phyloP scores from a whole-genome alignment of 1,140 invertebrate species.

The Cyrtorhinus lividipennis region DNA sequence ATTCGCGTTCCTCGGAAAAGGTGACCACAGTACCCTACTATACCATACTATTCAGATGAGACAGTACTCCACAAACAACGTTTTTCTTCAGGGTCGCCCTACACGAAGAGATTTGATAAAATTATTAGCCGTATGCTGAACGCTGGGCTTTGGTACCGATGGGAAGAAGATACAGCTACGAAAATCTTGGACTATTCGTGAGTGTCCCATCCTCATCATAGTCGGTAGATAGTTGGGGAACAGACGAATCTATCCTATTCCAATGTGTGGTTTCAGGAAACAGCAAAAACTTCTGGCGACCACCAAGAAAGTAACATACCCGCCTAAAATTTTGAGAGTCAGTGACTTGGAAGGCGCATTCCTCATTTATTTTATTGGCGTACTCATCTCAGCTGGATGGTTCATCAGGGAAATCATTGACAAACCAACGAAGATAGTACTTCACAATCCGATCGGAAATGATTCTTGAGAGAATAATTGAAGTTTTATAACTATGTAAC shows the following conservation, averaged over 20 bases:
- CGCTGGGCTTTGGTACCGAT: neutral
- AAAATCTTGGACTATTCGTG: neutral
- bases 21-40: no score
- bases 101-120: neutral
- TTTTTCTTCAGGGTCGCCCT: neutral
- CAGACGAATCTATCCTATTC: no score
- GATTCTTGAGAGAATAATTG: no score
- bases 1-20: neutral
- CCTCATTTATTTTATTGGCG: neutral
- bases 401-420: neutral
- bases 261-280: neutral
- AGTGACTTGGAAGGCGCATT: neutral
- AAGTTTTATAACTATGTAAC: no score
- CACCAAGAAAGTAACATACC: neutral
- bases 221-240: no score
- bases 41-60: no score
- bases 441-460: no score
- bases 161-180: neutral
- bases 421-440: no score
- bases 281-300: neutral
- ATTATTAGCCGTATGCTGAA: neutral
- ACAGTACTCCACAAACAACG: no score
- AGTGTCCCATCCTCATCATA: neutral
- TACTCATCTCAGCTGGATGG: neutral
- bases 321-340: neutral